Evolutionary conservation across 2,113 vertebrate species (phyloP).

Genomic region (Mixornis gularis): DNA sequence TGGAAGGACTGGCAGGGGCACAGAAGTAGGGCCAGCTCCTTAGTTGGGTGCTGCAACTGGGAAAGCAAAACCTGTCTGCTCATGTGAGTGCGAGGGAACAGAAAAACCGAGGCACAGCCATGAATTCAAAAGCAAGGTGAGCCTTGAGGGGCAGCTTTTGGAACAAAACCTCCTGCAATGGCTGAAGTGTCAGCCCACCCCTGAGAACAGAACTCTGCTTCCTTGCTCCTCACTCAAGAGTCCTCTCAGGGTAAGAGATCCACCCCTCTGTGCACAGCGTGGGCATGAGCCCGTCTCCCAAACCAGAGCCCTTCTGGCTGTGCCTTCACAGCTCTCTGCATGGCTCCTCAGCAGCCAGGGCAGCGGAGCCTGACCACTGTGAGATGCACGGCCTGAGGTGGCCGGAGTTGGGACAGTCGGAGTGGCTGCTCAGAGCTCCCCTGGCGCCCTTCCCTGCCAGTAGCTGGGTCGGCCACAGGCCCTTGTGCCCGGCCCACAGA

Average conservation of each 20-base stretch:
- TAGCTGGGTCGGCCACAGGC: neutral
- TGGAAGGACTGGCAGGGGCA: neutral
- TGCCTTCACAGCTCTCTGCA: neutral
- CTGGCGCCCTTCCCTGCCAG: fast-evolving
- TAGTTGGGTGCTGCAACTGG: fast-evolving
- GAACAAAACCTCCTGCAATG: neutral
- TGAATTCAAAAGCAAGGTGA: neutral
- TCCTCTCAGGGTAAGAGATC: neutral
- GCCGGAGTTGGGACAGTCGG: fast-evolving
- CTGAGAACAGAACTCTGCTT: neutral
- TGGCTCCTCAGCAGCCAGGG: neutral
- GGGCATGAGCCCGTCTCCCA: fast-evolving
- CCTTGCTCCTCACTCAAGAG: neutral
- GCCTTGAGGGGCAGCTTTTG: fast-evolving
- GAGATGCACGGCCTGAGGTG: neutral
- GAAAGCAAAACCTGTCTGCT: neutral
- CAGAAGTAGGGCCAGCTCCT: neutral
- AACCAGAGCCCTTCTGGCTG: neutral
- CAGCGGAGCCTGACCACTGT: fast-evolving
- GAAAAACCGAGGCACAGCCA: neutral
- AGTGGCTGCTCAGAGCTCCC: neutral
- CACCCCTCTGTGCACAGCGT: neutral
- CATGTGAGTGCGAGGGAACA: fast-evolving
- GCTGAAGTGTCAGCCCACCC: too few species aligned
- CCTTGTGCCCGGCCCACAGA: fast-evolving